Percentiles rank a stretch among this genome's conserved stretches.
phyloP scores from a whole-genome alignment of 2,888 invertebrate species.

The Leptinotarsa juncta region DNA sequence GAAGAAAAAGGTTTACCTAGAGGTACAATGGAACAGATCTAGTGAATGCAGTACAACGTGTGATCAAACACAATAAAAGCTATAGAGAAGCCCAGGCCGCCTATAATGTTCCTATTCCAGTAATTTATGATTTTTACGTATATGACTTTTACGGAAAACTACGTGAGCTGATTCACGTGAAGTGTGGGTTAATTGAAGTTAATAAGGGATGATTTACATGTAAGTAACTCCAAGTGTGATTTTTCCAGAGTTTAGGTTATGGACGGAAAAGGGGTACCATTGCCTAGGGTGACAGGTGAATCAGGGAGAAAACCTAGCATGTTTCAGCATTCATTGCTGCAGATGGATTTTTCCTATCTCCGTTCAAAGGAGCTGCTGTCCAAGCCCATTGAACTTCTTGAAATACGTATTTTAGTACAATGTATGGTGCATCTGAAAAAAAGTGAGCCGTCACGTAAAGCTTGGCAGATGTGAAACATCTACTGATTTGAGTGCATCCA shows the following conservation, averaged over 20 bases:
- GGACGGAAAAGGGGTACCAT: constrained; percentile 46
- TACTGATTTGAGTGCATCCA: too few species aligned
- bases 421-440: constrained; percentile 50
- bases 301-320: constrained; percentile 50
- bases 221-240: constrained; percentile 42
- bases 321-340: constrained; percentile 50
- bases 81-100: constrained; percentile 23
- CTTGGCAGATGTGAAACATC: too few species aligned
- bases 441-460: too few species aligned
- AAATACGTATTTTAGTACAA: constrained; percentile 34
- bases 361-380: constrained; percentile 51
- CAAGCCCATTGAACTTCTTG: constrained; percentile 39
- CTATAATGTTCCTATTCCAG: constrained; percentile 20
- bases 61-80: constrained; percentile 19
- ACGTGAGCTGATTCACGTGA: background rate
- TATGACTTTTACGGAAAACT: too few species aligned
- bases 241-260: constrained; percentile 48
- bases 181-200: background rate
- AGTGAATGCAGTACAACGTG: constrained; percentile 21
- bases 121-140: too few species aligned
- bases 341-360: constrained; percentile 46
- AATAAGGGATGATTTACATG: too few species aligned
- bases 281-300: constrained; percentile 29
- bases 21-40: constrained; percentile 20
- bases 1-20: constrained; percentile 1